Base-by-base conservation (phyloP, 2,888 invertebrate genomes). In the Macrosiphum euphorbiae region DNA sequence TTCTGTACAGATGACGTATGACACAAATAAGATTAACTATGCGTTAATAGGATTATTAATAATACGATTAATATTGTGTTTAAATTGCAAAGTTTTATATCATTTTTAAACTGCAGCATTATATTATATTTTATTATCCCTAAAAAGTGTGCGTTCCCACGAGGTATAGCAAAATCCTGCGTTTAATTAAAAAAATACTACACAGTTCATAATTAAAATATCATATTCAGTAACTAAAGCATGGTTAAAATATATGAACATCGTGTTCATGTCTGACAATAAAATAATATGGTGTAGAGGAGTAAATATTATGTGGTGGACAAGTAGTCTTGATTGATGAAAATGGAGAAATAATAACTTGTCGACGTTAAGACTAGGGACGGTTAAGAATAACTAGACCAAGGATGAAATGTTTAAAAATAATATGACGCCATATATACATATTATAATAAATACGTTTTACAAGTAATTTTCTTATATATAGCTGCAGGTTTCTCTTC, bases 321-420 rank as follows among this genome's bases (percentile, higher is more conserved):
- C 11, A 50, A 26, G 78, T 90, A 90, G 84, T 86, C 47, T 91
- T 86, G 86, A 86, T 55, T 58, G 86, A 86, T 50, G 58, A 44
- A 86, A 86, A 61, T 86, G 44, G 35, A 87, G 91, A 91, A 91
- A 91, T 85, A 58, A 91, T 91, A 85, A 61, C 35, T 92, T 35
- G 58, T 50, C 85, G 44, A 87, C 35, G 24, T 87, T 35, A 61
- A 50, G 35, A 61, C 67, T 41, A 61, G 47, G 26, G 35, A 87
- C 26, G 47, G 35, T 20, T 13, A 8, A 50, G 24, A 26, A 55
- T 50, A 52, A 55, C 58, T 86, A 61, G 91, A 61, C 87, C 87
- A 92, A 92, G 87, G 87, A 92, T 87, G 35, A 92, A 92, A 87
- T 87, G 50, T 87, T 92, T 92, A 92, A 92, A 87, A 92, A 35